Conservation (phyloP, 2,797 vertebrate genomes). For the Cercopithecus neglectus region DNA sequence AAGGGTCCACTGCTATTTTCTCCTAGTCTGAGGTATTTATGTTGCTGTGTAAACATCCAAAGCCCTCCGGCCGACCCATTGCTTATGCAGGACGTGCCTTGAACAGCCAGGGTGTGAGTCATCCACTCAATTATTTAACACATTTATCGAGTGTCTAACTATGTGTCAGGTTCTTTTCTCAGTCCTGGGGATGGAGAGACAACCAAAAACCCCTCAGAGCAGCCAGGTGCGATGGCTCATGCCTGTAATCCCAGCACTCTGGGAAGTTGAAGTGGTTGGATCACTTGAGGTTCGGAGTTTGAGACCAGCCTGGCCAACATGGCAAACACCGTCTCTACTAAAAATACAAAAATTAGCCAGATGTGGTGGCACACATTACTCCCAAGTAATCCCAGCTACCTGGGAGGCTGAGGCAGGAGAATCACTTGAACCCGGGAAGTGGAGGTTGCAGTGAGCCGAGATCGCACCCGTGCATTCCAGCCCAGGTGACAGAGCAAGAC, state of each 20-base stretch:
- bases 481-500: not conserved
- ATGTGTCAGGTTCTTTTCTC: not conserved
- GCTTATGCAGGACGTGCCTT: accelerated
- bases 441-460: not conserved
- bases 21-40: too few relatives aligned
- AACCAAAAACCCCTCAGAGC: not conserved
- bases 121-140: not conserved
- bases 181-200: not conserved
- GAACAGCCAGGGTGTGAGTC: too few relatives aligned
- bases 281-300: not conserved
- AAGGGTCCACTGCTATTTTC: not conserved
- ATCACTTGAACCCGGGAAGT: not conserved
- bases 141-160: accelerated
- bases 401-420: not conserved
- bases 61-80: not conserved
- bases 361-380: accelerated
- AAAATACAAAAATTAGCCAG: not conserved
- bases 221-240: not conserved
- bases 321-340: accelerated
- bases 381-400: not conserved
- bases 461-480: accelerated
- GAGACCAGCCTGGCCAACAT: not conserved
- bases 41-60: not conserved
- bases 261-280: not conserved
- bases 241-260: not conserved